Evolutionary conservation across 2,888 invertebrate species (phyloP).

Genomic region (Cecidostiba fungosa): DNA sequence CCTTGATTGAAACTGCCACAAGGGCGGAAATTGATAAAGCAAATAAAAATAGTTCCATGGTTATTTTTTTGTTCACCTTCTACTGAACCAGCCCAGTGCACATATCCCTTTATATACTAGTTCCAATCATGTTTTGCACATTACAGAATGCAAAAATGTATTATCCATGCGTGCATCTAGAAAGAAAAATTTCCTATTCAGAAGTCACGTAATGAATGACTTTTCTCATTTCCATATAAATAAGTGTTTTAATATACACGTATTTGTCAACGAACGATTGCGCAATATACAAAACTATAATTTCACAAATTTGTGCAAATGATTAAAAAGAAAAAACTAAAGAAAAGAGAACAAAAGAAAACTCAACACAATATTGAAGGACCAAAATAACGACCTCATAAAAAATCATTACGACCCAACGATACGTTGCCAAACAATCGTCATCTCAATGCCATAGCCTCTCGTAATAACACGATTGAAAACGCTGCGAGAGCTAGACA

Average conservation of each 20-base stretch:
- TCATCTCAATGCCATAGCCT: background rate
- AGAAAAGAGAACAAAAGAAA: too few relatives aligned
- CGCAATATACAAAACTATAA: background rate
- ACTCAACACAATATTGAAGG: background rate
- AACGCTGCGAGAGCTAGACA: slow-evolving; percentile 8
- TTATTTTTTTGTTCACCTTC: background rate
- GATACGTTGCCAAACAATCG: background rate
- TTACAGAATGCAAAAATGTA: background rate
- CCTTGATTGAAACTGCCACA: background rate
- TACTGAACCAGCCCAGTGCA: background rate
- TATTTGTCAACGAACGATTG: background rate
- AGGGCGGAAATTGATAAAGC: background rate
- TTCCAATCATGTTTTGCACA: background rate
- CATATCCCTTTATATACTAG: background rate
- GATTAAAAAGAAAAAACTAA: too few relatives aligned
- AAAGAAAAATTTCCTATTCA: background rate
- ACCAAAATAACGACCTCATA: background rate
- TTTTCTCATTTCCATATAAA: background rate
- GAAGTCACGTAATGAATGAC: background rate
- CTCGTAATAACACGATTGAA: slow-evolving; percentile 32
- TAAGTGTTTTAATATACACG: background rate
- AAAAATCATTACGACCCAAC: background rate
- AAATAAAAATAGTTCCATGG: background rate
- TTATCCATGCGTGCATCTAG: background rate
- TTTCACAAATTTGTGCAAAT: too few relatives aligned